Evolutionary conservation across 2,113 vertebrate genomes (phyloP), one percentile per base, ranked within the genome.

Genomic region (Colius striatus): DNA sequence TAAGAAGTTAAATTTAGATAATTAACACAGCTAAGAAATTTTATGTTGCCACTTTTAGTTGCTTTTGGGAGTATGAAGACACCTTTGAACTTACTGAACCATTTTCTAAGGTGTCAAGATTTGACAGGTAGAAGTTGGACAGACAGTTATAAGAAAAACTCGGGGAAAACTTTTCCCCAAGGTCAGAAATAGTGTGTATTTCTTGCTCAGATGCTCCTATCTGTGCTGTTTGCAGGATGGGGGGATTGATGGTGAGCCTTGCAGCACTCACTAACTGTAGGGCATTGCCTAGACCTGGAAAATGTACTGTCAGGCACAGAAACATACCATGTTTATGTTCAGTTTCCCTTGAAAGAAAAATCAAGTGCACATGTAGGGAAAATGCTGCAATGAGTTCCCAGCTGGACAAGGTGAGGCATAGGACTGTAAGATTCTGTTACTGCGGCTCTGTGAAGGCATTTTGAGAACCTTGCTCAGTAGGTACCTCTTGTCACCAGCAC

Each of bases 301-400:
- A 38, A 10, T 0, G 0, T 12, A 66, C 13, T 0, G 0, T 50
- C 14, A n/a, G 41, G 32, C 32, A 36, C 1, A 1, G 57, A 29
- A 38, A 30, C 19, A 54, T 6, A 15, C 30, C 0, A 0, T 3
- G 6, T 47, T 38, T 8, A 7, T 6, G 23, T 21, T 17, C 29
- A 10, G 25, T 10, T 32, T 26, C 55, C 55, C 36, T 18, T 27
- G 29, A 38, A 53, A 74, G 17, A 27, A 73, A 68, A 87, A 12
- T 1, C 9, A 51, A 50, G 30, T 2, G 10, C 16, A 16, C 23
- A 36, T 18, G 25, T 30, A 23, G 17, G 30, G 25, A 48, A 66
- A 86, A 61, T 2, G 30, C 51, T 43, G 36, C 29, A 54, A 21
- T 3, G 55, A 13, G 30, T 55, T 17, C 11, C 30, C 78, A 55